A percentile compares a stretch with the other conserved stretches of the same genome.
Evolutionary conservation across 2,797 vertebrate genomes (phyloP).

Genomic region (Spheniscus humboldti): DNA sequence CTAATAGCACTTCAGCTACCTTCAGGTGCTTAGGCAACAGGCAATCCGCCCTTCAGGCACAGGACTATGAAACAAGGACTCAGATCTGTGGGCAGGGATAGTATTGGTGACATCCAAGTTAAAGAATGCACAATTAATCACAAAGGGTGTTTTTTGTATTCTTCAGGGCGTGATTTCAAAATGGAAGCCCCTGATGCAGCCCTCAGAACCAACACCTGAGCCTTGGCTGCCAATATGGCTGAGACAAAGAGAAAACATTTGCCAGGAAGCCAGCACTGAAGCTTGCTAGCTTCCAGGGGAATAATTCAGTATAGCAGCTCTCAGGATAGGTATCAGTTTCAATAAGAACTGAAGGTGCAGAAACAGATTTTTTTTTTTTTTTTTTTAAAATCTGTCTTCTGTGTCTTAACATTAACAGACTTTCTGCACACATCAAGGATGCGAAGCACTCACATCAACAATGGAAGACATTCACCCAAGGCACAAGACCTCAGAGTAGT

Average conservation of each 20-base stretch:
- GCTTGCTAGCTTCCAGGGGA: background rate
- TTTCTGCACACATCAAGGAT: background rate
- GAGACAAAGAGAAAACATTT: background rate
- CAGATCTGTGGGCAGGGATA: background rate
- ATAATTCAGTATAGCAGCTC: background rate
- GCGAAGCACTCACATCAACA: background rate
- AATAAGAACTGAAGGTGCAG: background rate
- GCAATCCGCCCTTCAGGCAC: background rate
- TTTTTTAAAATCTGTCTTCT: background rate
- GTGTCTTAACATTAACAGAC: background rate
- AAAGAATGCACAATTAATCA: background rate
- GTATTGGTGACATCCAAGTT: background rate
- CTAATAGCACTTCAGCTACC: background rate
- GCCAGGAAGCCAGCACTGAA: background rate
- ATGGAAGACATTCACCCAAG: background rate
- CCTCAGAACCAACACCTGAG: background rate
- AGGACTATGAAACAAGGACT: background rate
- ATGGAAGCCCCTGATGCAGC: background rate
- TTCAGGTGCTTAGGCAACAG: background rate
- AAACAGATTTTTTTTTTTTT: background rate
- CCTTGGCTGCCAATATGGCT: background rate
- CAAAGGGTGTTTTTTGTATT: background rate
- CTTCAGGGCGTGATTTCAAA: background rate
- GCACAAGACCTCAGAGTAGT: background rate
- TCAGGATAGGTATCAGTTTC: background rate